These are phyloP conservation scores for Oophaga sylvatica DNA, from an alignment of 2,797 vertebrate genomes.

Conservation along the genomic window DNA sequence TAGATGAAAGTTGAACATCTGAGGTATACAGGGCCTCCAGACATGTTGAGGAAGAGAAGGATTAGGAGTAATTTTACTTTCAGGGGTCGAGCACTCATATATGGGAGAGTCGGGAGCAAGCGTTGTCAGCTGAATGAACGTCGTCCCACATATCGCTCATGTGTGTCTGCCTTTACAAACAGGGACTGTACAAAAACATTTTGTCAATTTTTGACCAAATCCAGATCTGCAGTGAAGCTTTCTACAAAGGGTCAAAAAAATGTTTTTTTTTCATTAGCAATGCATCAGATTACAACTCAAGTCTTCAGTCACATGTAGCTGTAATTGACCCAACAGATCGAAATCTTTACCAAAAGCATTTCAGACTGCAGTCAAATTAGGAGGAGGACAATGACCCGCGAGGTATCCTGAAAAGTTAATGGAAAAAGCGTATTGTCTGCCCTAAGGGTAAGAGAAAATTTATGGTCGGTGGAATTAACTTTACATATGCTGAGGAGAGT, in stretches of 20 bases:
- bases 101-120: too few species aligned
- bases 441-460: not conserved
- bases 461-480: not conserved
- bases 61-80: too few species aligned
- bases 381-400: slow-evolving; percentile 18
- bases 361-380: slow-evolving; percentile 30
- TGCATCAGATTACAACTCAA: slow-evolving; percentile 19
- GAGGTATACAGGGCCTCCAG: too few species aligned
- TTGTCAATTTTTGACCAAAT: too few species aligned
- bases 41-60: too few species aligned
- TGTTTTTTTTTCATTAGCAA: not conserved
- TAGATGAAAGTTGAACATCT: too few species aligned
- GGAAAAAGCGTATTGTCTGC: slow-evolving; percentile 48
- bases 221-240: not conserved
- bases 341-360: slow-evolving; percentile 43
- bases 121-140: too few species aligned
- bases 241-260: slow-evolving; percentile 12
- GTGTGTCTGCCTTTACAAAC: too few species aligned
- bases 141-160: too few species aligned
- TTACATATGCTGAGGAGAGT: not conserved
- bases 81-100: too few species aligned
- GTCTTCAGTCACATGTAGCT: slow-evolving; percentile 39
- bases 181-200: too few species aligned
- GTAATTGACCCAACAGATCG: slow-evolving; percentile 42
- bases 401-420: slow-evolving; percentile 38